Evolutionary conservation across 2,797 vertebrate species (phyloP), one percentile per base, ranked within the genome.

Genomic region (Halcyon smyrnensis): DNA sequence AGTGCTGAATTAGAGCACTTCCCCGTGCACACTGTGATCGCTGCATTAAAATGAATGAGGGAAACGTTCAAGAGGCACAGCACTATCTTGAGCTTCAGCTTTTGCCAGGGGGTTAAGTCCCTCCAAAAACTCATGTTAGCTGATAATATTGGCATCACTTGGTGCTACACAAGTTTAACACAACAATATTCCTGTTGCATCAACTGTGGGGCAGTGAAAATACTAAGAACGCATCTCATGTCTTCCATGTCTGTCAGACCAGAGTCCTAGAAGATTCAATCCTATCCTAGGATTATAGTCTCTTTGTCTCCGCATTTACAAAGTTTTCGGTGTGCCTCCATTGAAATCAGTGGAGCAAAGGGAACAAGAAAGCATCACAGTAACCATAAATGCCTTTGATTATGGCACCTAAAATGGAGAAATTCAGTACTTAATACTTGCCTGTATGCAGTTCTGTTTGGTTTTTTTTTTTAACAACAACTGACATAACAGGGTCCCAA

Each of bases 391-490:
- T 34, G 20, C 53, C 57, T 85, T 68, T 41, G 39, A 87, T 65
- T 15, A 77, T 63, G 16, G 15, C 17, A 73, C 36, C 30, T 51
- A 59, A 78, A 76, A 76, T 14, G 8, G 36, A 89, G 18, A 77
- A 80, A 70, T 67, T 37, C 37, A 23, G 34, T 60, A 45, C 63
- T 59, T 87, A 73, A 89, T 27, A 30, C 24, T 77, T 56, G 23
- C 8, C 30, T 51, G 20, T 51, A 85, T 19, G 34, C 27, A 80
- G 27, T 77, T 75, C 41, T 7, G 36, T 12, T 37, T 37, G 15
- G 34, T 92, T 82, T 64, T 70, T 28, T 71, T 85, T 85, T 93
- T 96, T 84, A 56, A 59, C 19, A 91, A 54, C 16, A 73, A 11
- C 45, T 83, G 73, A 54, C 54, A 27, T 51, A 73, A 86, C 6